Base-by-base conservation (phyloP, 2,797 vertebrate species). In the Fistularia commersonii region DNA sequence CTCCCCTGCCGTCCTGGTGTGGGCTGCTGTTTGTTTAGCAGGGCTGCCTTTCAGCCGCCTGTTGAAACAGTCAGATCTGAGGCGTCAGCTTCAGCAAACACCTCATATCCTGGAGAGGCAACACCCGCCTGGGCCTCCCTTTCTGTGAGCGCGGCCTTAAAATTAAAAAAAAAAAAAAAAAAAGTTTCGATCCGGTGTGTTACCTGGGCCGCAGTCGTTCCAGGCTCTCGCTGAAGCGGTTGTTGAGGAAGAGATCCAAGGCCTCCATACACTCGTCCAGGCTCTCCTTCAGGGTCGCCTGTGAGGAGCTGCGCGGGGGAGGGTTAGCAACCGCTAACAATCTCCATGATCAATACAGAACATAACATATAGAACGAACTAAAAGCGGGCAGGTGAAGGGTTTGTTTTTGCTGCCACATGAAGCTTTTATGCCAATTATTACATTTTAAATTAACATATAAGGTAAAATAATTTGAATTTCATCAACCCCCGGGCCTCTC, bases 181-280 rank as follows among this genome's bases (percentile, higher is more conserved):
- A 0, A 11, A 47, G 34, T 47, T n/a, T 7, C 8, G 33, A 9
- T 39, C n/a, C 33, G 14, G 3, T 42, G 15, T 3, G 72, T 82
- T 79, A 94, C 92, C 90, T 85, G 51, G 91, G 91, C 36, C 64
- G 83, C 52, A 93, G 87, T 70, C 64, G 88, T 38, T 92, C 90
- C 74, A 93, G 79, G 69, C 91, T 92, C 83, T 93, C 90, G 0
- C 34, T 88, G 79, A 94, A 94, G 70, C 85, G 88, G 82, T 94
- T 93, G 82, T 89, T 90, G 55, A 94, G 89, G 75, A 93, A 93
- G 57, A 92, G 87, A 62, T 91, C 89, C 79, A 93, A 49, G 8
- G 92, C 92, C 57, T 91, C 91, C 87, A 91, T 92, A 10, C 92
- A 93, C 66, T 93, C 90, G 13, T 89, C 88, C 64, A 94, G 82